phyloP scores from a whole-genome alignment of 2,888 invertebrate genomes.

The Pemphredon lugubris region DNA sequence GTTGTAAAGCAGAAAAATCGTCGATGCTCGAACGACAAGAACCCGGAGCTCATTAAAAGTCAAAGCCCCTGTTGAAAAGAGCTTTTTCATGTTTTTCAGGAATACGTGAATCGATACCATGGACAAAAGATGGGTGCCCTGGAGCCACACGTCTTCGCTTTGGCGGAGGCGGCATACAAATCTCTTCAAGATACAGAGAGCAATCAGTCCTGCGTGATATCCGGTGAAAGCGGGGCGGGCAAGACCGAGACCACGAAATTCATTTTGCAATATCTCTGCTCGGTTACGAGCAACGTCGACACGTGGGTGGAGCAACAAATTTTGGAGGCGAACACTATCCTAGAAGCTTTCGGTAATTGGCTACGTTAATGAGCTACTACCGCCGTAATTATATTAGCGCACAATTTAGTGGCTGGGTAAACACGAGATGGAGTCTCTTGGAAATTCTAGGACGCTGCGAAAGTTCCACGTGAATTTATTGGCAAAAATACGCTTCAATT shows the following conservation, averaged over 20 bases:
- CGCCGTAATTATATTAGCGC: neutral
- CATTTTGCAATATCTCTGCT: conserved; percentile 94
- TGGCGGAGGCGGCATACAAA: conserved; percentile 94
- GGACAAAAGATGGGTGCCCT: conserved; percentile 90
- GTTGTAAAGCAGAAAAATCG: too few species aligned
- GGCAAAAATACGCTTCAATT: too few species aligned
- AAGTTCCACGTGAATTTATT: too few species aligned
- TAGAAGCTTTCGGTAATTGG: conserved; percentile 93
- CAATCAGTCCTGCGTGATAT: conserved; percentile 94
- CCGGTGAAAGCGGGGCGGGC: conserved; percentile 96
- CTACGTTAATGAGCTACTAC: conserved; percentile 17
- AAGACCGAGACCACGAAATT: conserved; percentile 97
- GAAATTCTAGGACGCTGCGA: too few species aligned
- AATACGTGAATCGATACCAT: conserved; percentile 91
- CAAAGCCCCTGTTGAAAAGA: conserved; percentile 12
- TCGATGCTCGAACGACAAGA: too few species aligned
- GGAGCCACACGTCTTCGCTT: conserved; percentile 94
- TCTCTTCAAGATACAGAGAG: conserved; percentile 85
- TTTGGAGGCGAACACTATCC: conserved; percentile 94
- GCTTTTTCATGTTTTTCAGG: conserved; percentile 82
- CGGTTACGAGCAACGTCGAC: conserved; percentile 90
- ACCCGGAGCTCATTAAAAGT: conserved; percentile 29
- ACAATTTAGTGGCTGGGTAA: too few species aligned
- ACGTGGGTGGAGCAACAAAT: conserved; percentile 98
- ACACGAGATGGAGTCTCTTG: too few species aligned